Evolutionary conservation across 1,140 invertebrate species (phyloP).

Genomic region (Watersipora subatra): DNA sequence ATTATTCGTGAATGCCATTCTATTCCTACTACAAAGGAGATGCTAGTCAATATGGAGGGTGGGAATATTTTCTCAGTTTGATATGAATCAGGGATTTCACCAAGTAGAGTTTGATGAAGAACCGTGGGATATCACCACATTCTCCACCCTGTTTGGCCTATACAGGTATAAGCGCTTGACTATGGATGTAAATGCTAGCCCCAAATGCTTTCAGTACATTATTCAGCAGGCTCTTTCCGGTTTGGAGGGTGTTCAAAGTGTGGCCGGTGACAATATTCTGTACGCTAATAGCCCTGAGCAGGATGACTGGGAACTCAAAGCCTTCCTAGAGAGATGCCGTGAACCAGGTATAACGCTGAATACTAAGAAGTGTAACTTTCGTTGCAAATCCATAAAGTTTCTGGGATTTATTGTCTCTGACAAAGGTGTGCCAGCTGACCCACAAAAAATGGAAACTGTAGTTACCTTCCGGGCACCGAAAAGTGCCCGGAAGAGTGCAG

Average conservation of each 20-base stretch:
- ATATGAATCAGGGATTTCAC: slow-evolving; percentile 16
- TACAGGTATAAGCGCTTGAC: slow-evolving; percentile 30
- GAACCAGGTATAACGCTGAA: slow-evolving; percentile 14
- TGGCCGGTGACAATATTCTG: slow-evolving; percentile 4
- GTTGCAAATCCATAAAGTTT: slow-evolving; percentile 7
- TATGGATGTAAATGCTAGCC: slow-evolving; percentile 27
- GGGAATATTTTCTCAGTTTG: slow-evolving; percentile 12
- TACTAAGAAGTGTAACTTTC: slow-evolving; percentile 11
- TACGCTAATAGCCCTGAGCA: slow-evolving; percentile 1
- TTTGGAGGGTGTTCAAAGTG: neutral
- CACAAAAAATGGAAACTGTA: neutral
- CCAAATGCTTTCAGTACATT: slow-evolving; percentile 9
- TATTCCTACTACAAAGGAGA: slow-evolving; percentile 13
- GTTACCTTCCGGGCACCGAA: neutral
- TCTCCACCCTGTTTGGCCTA: slow-evolving; percentile 39
- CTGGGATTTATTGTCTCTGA: slow-evolving; percentile 6
- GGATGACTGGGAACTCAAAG: slow-evolving; percentile 7
- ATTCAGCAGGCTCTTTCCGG: slow-evolving; percentile 7
- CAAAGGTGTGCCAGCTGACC: neutral
- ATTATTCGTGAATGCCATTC: slow-evolving; percentile 13
- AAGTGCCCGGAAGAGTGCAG: slow-evolving; percentile 11
- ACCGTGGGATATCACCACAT: slow-evolving; percentile 31
- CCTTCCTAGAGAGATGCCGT: slow-evolving; percentile 5
- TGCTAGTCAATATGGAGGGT: slow-evolving; percentile 12
- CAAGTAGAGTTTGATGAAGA: slow-evolving; percentile 7